Evolutionary conservation across 2,797 vertebrate species (phyloP), one percentile per base, ranked within the genome.

Genomic region (Myotis findleyi): DNA sequence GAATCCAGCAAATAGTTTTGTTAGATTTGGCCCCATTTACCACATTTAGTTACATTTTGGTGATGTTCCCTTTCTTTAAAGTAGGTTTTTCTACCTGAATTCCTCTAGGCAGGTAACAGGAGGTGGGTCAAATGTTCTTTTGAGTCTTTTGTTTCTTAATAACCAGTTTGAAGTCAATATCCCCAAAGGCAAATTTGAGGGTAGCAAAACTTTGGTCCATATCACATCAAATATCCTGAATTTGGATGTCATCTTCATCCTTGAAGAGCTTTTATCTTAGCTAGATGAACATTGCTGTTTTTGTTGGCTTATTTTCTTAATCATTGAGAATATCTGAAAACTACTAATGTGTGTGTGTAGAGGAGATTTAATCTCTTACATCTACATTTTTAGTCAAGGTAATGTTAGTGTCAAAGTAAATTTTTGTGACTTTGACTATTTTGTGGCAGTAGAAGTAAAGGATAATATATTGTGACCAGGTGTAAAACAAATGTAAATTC

Each of bases 401-500:
- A 71, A 69, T 91, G 17, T 81, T 59, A 27, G 11, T n/a, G 3
- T 30, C 59, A 80, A 68, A 68, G 41, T 87, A 85, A 55, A 41
- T 75, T 88, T 87, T 90, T 82, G 21, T 89, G 83, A 30, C 30
- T 71, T 73, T 88, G 49, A 51, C 49, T 90, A 55, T 62, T 93
- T 92, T 83, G 11, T 73, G 62, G 17, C 47, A 23, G 18, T 91
- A 30, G 36, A 57, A 69, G 4, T 4, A 36, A 66, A 69, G 53
- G 68, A 75, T 64, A 68, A 41, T 38, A 13, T 49, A 59, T 87
- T 96, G n/a, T 82, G 59, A 86, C 18, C 41, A 82, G 47, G 49
- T 38, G 8, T 44, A 62, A 83, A 93, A 75, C 30, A 83, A 89
- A 77, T 7, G 33, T 91, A 87, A n/a, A 33, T 76, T 73, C 44